These are phyloP conservation scores for Phalacrocorax pelagicus DNA, from an alignment of 2,113 vertebrate species.

Conservation along the genomic window DNA sequence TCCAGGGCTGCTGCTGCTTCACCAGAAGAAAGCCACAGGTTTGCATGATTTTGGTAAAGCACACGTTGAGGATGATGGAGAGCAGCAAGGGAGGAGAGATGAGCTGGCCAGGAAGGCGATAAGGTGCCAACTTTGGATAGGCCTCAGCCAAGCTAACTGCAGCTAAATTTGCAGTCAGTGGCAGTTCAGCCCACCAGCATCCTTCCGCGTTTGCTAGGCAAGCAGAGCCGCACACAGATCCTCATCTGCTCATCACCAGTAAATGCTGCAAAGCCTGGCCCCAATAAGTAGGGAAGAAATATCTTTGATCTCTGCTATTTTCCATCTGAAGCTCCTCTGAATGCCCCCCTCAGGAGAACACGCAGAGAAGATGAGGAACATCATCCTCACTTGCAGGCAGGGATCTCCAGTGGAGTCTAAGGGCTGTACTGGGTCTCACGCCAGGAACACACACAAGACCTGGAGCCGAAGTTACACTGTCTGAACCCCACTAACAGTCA, in stretches of 20 bases:
- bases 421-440: not conserved
- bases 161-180: not conserved
- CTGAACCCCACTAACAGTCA: not conserved
- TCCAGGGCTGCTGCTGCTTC: constrained; percentile 74
- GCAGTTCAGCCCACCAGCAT: not conserved
- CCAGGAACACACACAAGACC: not conserved
- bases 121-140: constrained; percentile 71
- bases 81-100: constrained; percentile 72
- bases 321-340: not conserved
- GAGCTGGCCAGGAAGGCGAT: constrained; percentile 68
- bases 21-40: constrained; percentile 66
- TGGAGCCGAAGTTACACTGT: not conserved
- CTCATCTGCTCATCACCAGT: rapidly evolving
- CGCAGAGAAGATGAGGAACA: not conserved
- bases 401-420: not conserved
- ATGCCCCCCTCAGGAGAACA: not conserved
- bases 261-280: not conserved
- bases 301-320: not conserved
- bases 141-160: constrained; percentile 75
- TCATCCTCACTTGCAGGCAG: not conserved
- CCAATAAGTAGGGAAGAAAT: not conserved
- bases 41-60: constrained; percentile 51
- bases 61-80: constrained; percentile 63
- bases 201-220: not conserved
- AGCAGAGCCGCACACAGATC: not conserved